These are phyloP conservation scores for Drosophila mimetica DNA, from an alignment of 2,888 invertebrate genomes.

Conservation along the genomic window DNA sequence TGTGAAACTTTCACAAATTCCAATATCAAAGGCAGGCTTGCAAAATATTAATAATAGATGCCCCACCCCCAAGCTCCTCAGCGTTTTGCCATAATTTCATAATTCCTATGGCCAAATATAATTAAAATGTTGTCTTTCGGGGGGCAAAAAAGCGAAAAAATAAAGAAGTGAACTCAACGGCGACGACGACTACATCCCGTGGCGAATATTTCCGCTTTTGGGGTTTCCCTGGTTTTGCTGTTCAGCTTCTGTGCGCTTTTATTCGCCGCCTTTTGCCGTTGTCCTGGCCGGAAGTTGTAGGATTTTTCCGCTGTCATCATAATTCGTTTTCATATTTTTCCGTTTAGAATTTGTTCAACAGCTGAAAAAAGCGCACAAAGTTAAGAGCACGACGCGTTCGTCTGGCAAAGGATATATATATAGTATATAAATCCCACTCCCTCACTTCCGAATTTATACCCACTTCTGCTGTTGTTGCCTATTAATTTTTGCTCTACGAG, in stretches of 20 bases:
- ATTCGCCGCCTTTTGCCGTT: slow-evolving; percentile 52
- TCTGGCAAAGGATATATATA: slow-evolving; percentile 70
- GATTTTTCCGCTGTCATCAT: slow-evolving; percentile 80
- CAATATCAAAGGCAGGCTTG: slow-evolving; percentile 1
- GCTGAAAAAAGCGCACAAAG: slow-evolving; percentile 56
- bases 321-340: slow-evolving; percentile 79
- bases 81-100: slow-evolving; percentile 21
- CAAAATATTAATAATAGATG: slow-evolving; percentile 3
- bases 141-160: slow-evolving; percentile 7
- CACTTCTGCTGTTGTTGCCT: slow-evolving; percentile 31
- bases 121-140: slow-evolving; percentile 60
- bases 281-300: slow-evolving; percentile 73
- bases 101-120: slow-evolving; percentile 53
- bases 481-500: slow-evolving; percentile 56
- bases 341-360: slow-evolving; percentile 77
- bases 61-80: neutral
- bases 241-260: slow-evolving; percentile 37
- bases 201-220: slow-evolving; percentile 58
- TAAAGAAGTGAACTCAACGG: slow-evolving; percentile 2
- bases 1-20: neutral
- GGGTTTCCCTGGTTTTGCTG: slow-evolving; percentile 34
- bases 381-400: slow-evolving; percentile 69
- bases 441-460: neutral
- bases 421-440: slow-evolving; percentile 25
- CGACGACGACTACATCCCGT: slow-evolving; percentile 57